phyloP scores from a whole-genome alignment of 2,113 vertebrate species.

The Rhinogobius similis region DNA sequence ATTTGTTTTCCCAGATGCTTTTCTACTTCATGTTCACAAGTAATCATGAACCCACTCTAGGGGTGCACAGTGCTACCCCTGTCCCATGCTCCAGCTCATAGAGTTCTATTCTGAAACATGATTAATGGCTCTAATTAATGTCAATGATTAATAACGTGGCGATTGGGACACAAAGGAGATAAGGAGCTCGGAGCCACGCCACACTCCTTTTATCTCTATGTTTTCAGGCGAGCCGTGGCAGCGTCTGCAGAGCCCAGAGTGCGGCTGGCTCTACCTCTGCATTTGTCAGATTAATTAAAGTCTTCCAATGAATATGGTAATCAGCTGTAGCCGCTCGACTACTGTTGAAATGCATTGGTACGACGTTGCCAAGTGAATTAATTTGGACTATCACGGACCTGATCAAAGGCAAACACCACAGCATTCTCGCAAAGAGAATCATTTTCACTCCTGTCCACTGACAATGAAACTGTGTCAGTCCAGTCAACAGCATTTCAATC shows the following conservation, averaged over 20 bases:
- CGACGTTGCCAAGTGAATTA: constrained; percentile 21
- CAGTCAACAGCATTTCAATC: neutral
- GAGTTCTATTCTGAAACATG: constrained; percentile 72
- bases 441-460: constrained; percentile 17
- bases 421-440: constrained; percentile 16
- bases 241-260: constrained; percentile 52
- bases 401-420: constrained; percentile 28
- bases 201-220: constrained; percentile 75
- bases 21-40: constrained; percentile 34
- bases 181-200: constrained; percentile 66
- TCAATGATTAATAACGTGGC: constrained; percentile 75
- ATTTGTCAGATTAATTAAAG: constrained; percentile 79
- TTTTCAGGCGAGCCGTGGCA: constrained; percentile 66
- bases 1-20: constrained; percentile 53
- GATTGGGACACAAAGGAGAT: constrained; percentile 76
- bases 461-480: constrained; percentile 8
- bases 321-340: constrained; percentile 46
- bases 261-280: constrained; percentile 64
- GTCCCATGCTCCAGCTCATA: constrained; percentile 59
- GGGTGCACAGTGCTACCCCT: constrained; percentile 39
- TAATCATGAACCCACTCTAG: constrained; percentile 42
- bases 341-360: constrained; percentile 33
- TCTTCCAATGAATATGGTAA: constrained; percentile 77
- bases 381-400: constrained; percentile 19
- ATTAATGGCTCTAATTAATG: constrained; percentile 82